Evolutionary conservation across 2,888 invertebrate species (phyloP).

Genomic region (Pammene fasciana): DNA sequence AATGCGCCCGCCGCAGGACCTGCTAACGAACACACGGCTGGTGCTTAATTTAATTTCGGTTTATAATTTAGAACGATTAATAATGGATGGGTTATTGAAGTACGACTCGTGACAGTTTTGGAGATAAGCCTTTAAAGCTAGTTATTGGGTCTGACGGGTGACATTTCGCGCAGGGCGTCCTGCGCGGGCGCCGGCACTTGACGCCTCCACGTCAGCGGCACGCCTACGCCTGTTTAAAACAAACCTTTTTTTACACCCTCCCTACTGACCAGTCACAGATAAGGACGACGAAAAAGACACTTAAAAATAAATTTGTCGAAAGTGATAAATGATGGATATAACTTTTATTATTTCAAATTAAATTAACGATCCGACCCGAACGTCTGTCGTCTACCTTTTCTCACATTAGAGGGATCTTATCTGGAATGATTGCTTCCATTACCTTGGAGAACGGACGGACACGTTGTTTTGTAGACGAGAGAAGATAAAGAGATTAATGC

Average conservation of each 20-base stretch:
- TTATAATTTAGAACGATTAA: constrained; percentile 41
- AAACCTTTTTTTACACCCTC: constrained; percentile 60
- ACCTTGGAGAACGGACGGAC: constrained; percentile 72
- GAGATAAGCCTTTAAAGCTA: constrained; percentile 35
- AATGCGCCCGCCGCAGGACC: constrained; percentile 79
- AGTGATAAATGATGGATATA: constrained; percentile 82
- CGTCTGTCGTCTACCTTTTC: constrained; percentile 80
- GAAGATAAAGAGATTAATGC: constrained; percentile 82
- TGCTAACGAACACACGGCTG: constrained; percentile 72
- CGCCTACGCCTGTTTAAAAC: constrained; percentile 73
- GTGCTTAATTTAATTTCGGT: constrained; percentile 39
- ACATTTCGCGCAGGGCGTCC: constrained; percentile 26
- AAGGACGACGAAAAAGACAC: constrained; percentile 77
- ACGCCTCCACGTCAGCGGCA: constrained; percentile 67
- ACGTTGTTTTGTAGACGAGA: constrained; percentile 77
- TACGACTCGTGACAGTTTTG: constrained; percentile 33
- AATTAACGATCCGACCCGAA: constrained; percentile 78
- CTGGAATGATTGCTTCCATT: constrained; percentile 83
- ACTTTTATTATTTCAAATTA: constrained; percentile 83
- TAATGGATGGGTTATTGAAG: constrained; percentile 35
- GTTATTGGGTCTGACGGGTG: constrained; percentile 30
- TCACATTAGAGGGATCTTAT: constrained; percentile 83
- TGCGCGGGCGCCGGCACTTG: constrained; percentile 51
- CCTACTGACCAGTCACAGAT: constrained; percentile 70
- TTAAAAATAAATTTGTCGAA: constrained; percentile 84